These are phyloP conservation scores for Alectura lathami DNA, from an alignment of 2,113 vertebrate genomes.

Conservation along the genomic window DNA sequence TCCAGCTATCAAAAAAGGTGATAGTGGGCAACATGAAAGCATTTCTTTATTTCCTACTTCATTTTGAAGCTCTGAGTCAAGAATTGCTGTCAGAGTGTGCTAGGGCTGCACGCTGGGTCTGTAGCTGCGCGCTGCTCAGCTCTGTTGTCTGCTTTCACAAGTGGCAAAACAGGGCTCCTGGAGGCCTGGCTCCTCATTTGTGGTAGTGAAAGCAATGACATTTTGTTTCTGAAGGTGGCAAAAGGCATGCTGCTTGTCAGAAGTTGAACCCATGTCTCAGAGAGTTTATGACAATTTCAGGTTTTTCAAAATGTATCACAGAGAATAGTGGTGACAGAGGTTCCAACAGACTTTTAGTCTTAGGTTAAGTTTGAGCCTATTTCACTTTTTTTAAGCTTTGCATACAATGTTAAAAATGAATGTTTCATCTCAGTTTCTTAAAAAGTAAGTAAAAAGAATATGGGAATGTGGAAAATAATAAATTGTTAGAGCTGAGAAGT, in stretches of 20 bases:
- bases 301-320: too few relatives aligned
- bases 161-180: background rate
- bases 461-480: background rate
- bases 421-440: background rate
- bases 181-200: background rate
- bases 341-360: background rate
- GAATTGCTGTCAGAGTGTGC: background rate
- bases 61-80: background rate
- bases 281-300: background rate
- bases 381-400: background rate
- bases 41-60: background rate
- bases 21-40: background rate
- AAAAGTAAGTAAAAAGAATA: background rate
- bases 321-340: background rate
- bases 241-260: background rate
- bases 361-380: background rate
- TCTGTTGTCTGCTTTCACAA: background rate
- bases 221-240: background rate
- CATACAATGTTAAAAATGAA: background rate
- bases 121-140: background rate
- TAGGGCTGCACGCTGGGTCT: background rate
- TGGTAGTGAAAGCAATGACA: accelerated
- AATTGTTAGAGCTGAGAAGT: background rate
- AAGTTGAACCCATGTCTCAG: background rate
- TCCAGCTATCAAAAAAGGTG: background rate